Evolutionary conservation across 2,888 invertebrate genomes (phyloP), one percentile per base, ranked within the genome.

Genomic region (Drosophila pegasa): DNA sequence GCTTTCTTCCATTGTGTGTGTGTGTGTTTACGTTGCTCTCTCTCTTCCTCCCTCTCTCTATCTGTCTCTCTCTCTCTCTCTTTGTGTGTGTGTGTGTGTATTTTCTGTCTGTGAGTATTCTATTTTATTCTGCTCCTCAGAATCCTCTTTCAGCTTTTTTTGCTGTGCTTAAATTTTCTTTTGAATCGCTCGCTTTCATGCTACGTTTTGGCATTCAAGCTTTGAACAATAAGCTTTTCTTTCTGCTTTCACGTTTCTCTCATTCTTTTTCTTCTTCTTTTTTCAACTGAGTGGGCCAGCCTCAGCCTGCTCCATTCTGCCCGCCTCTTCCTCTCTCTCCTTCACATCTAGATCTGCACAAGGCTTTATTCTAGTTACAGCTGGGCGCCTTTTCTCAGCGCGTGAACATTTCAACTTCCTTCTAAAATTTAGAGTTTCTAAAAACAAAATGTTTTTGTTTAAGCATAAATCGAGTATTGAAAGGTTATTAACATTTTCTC

Each of bases 151-250:
- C 62, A 65, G 60, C 63, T 71, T 67, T 75, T 71, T 71, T 73
- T 65, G 38, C 61, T 54, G 66, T 71, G 60, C 75, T 77, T 62
- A 71, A 75, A 75, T 75, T 69, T 81, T 68, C 68, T 69, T 84
- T 87, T 84, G 73, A 78, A 69, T 55, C 51, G 78, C 75, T 55
- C 51, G 78, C 75, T 68, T 80, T 87, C 84, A 80, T 87, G 66
- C 60, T 65, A 66, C 57, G 68, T 61, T 67, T 66, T 63, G 61
- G 66, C 65, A 81, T 87, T 80, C 80, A 84, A 66, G 66, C 61
- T 52, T 37, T 60, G 63, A 84, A 84, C 84, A 84, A 87, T 87
- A 72, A 69, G 78, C 80, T 80, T 78, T 81, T 57, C 56, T 71
- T 71, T 70, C 50, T 48, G 27, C 52, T 47, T 73, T 56, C 56